phyloP scores from a whole-genome alignment of 2,113 vertebrate genomes.

The Microcebus murinus region DNA sequence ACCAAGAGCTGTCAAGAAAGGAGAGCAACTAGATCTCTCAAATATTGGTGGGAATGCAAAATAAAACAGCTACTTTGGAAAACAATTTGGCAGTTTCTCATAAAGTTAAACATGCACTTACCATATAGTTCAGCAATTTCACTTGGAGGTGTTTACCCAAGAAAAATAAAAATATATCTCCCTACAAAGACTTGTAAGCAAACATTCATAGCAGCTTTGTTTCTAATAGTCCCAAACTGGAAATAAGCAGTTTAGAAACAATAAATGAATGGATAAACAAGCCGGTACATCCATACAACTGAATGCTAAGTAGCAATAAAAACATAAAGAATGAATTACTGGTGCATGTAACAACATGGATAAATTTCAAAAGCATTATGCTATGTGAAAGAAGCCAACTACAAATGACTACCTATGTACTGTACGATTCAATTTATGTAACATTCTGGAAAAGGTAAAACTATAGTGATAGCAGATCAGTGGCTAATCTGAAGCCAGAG shows the following conservation, averaged over 20 bases:
- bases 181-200: background rate
- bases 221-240: background rate
- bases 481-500: constrained; percentile 3
- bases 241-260: constrained; percentile 23
- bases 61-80: background rate
- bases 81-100: background rate
- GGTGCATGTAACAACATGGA: background rate
- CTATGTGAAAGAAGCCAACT: background rate
- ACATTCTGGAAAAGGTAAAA: constrained; percentile 11
- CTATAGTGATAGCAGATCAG: background rate
- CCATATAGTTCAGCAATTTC: background rate
- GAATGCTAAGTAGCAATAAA: background rate
- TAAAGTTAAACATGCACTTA: background rate
- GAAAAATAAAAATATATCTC: background rate
- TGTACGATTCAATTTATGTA: background rate
- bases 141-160: background rate
- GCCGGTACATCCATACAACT: background rate
- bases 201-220: background rate
- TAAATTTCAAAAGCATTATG: background rate
- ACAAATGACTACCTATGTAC: background rate
- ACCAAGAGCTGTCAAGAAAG: background rate
- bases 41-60: background rate
- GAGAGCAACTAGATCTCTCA: background rate
- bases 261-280: background rate
- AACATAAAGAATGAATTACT: background rate